phyloP scores from a whole-genome alignment of 2,888 invertebrate genomes.

The Aethes cnicana region DNA sequence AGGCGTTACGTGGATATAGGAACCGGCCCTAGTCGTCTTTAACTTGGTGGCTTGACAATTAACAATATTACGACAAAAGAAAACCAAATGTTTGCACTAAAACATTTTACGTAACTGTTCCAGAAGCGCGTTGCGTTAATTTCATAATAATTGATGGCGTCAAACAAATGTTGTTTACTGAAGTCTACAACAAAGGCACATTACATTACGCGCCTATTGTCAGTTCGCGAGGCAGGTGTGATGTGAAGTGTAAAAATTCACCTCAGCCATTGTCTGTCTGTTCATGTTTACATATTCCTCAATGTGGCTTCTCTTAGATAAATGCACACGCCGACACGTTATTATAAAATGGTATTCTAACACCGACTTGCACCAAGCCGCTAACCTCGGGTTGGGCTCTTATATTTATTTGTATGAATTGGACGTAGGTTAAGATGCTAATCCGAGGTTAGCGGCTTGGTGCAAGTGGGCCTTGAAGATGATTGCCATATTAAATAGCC shows the following conservation, averaged over 20 bases:
- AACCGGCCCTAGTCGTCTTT: no score
- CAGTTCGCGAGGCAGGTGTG: slow-evolving; percentile 20
- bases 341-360: not conserved
- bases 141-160: slow-evolving; percentile 17
- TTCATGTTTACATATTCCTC: slow-evolving; percentile 47
- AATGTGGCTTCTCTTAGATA: not conserved
- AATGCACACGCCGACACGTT: not conserved
- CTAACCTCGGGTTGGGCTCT: no score
- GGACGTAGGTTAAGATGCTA: no score
- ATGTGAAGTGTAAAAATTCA: slow-evolving; percentile 33
- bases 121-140: not conserved
- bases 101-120: not conserved
- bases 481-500: not conserved
- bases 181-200: slow-evolving; percentile 31
- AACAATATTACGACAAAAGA: no score
- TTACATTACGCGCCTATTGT: slow-evolving; percentile 43
- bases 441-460: no score
- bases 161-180: slow-evolving; percentile 23
- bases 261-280: slow-evolving; percentile 49
- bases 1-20: no score
- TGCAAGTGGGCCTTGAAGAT: no score
- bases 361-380: no score
- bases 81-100: no score
- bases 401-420: no score
- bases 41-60: no score